Percentiles rank a stretch among this genome's conserved stretches.
Conservation (phyloP, 2,113 vertebrate species). For the Hepsetus odoe region DNA sequence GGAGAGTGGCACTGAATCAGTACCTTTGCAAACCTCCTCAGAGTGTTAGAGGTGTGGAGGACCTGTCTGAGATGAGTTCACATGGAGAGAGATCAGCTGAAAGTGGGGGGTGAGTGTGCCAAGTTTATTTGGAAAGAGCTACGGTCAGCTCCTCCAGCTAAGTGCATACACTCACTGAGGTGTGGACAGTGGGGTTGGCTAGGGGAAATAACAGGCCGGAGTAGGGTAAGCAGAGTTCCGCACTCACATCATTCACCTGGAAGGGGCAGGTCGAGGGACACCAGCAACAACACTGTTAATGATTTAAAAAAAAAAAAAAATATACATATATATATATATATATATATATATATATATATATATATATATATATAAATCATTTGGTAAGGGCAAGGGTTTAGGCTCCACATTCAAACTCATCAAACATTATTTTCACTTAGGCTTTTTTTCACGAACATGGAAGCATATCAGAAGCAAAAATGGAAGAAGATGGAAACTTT, state of each 20-base stretch:
- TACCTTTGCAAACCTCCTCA: slow-evolving; percentile 22
- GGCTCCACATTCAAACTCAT: no score
- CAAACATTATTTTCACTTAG: no score
- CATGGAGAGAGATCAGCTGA: slow-evolving; percentile 2
- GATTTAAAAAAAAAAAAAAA: no score
- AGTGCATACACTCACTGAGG: not conserved
- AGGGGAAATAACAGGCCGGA: not conserved
- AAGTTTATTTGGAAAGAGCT: slow-evolving; percentile 7
- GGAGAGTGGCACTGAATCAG: slow-evolving; percentile 43
- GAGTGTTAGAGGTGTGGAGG: slow-evolving; percentile 21
- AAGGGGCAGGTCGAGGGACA: not conserved
- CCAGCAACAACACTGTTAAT: not conserved
- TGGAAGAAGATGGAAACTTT: no score
- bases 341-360: no score
- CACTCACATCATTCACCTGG: not conserved
- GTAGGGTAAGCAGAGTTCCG: not conserved
- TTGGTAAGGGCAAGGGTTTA: no score
- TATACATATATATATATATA: no score
- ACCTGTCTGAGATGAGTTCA: slow-evolving; percentile 14
- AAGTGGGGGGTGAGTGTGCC: not conserved
- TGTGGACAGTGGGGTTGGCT: not conserved
- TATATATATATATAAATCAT: no score
- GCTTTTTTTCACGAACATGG: no score
- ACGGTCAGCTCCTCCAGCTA: not conserved
- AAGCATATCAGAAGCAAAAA: no score